Evolutionary conservation across 1,140 invertebrate genomes (phyloP).

Genomic region (Drusus annulatus): DNA sequence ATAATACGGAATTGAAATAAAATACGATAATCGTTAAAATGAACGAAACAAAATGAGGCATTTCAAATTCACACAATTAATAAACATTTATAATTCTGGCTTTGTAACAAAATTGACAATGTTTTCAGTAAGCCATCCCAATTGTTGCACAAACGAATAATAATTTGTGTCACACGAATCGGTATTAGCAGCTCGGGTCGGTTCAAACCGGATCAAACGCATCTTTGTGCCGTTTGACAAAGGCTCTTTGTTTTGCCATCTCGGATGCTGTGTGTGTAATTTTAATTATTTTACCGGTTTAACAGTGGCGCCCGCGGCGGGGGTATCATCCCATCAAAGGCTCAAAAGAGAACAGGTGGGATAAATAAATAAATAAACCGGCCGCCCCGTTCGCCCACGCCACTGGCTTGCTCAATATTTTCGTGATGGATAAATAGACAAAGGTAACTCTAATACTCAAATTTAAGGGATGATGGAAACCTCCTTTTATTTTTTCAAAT

Average conservation of each 20-base stretch:
- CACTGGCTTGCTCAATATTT: conserved; percentile 15
- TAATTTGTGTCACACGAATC: too few species aligned
- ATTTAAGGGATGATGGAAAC: neutral
- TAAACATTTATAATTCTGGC: too few species aligned
- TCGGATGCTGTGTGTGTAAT: conserved; percentile 20
- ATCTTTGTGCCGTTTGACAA: conserved; percentile 26
- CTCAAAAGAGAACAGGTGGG: conserved; percentile 38
- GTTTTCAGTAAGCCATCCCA: too few species aligned
- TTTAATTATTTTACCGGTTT: conserved; percentile 41
- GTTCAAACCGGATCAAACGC: too few species aligned
- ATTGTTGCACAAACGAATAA: too few species aligned
- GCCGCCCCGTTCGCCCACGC: too few species aligned
- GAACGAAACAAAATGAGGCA: too few species aligned
- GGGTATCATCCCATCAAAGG: conserved; percentile 30
- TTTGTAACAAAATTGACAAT: too few species aligned
- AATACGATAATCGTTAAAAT: too few species aligned
- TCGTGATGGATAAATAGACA: conserved; percentile 9
- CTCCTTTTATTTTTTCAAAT: neutral
- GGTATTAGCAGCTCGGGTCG: too few species aligned
- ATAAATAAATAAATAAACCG: conserved; percentile 42
- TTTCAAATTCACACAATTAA: too few species aligned
- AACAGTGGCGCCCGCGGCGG: conserved; percentile 36
- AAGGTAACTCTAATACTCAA: conserved; percentile 4
- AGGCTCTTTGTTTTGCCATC: conserved; percentile 7
- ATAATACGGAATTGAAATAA: too few species aligned